These are phyloP conservation scores for Meghimatium bilineatum DNA, from an alignment of 2,888 invertebrate species.

Conservation along the genomic window DNA sequence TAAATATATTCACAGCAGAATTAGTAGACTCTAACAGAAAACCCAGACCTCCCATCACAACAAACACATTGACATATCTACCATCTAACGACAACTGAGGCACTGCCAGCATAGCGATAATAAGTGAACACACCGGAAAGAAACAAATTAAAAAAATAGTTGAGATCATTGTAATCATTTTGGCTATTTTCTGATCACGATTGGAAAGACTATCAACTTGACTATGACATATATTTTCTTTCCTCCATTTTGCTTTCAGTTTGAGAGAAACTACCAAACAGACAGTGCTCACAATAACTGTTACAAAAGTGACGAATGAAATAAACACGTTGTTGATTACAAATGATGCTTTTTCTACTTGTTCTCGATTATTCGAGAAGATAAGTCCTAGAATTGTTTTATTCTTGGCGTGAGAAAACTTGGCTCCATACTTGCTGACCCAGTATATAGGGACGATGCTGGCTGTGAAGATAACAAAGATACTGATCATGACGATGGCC, in stretches of 20 bases:
- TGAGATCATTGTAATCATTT: conserved; percentile 7
- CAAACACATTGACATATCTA: neutral
- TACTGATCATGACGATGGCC: neutral
- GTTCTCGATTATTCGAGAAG: neutral
- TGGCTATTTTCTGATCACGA: neutral
- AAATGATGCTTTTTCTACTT: neutral
- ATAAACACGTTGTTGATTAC: neutral
- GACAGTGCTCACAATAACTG: neutral
- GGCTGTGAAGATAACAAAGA: neutral
- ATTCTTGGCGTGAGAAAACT: neutral
- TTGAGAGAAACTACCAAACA: neutral
- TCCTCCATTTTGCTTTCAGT: neutral
- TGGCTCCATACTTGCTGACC: neutral
- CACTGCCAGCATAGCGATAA: neutral
- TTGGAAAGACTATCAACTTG: neutral
- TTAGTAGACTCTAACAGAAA: neutral
- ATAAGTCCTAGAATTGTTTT: neutral
- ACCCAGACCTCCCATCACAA: neutral
- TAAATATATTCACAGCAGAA: conserved; percentile 19
- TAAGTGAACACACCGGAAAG: neutral
- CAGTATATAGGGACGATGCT: neutral
- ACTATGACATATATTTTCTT: neutral
- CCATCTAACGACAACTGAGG: neutral
- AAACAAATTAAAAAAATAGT: neutral
- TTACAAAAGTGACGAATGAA: neutral